phyloP scores from a whole-genome alignment of 2,797 vertebrate species.

The Fundulus diaphanus region DNA sequence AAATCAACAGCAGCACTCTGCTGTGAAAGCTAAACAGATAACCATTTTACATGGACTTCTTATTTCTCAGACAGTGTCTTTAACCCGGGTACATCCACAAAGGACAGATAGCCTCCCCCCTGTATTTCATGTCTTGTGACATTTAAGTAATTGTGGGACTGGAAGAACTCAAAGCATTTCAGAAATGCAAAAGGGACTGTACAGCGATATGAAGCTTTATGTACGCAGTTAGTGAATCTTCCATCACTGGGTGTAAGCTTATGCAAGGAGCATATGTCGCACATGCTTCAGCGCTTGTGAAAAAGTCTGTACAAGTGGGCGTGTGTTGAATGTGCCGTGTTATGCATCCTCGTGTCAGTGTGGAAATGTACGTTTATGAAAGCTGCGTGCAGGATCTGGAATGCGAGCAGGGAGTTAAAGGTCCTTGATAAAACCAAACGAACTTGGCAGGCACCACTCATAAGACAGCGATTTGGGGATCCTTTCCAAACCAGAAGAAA shows the following conservation, averaged over 20 bases:
- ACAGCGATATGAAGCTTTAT: constrained; percentile 6
- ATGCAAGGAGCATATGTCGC: constrained; percentile 18
- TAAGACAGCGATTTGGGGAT: constrained; percentile 70
- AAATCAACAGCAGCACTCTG: constrained; percentile 58
- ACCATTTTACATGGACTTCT: constrained; percentile 52
- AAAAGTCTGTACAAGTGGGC: neutral
- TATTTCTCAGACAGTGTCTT: constrained; percentile 53
- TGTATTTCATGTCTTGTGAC: constrained; percentile 14
- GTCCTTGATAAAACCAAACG: constrained; percentile 79
- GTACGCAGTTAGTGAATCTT: neutral
- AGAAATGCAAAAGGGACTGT: neutral
- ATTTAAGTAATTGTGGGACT: neutral
- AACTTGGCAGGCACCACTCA: constrained; percentile 73
- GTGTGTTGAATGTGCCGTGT: constrained; percentile 5
- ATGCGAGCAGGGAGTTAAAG: constrained; percentile 66
- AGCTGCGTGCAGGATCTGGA: constrained; percentile 53
- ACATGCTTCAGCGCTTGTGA: constrained; percentile 6
- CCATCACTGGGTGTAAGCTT: constrained; percentile 1
- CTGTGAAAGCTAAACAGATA: constrained; percentile 51
- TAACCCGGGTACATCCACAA: constrained; percentile 31
- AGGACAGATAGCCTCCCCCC: constrained; percentile 35
- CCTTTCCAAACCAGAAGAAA: constrained; percentile 74
- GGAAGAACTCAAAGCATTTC: constrained; percentile 2
- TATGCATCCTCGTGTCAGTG: constrained; percentile 27
- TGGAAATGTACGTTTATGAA: constrained; percentile 32